phyloP scores from a whole-genome alignment of 2,113 vertebrate species.

The Chaetodon auriga region DNA sequence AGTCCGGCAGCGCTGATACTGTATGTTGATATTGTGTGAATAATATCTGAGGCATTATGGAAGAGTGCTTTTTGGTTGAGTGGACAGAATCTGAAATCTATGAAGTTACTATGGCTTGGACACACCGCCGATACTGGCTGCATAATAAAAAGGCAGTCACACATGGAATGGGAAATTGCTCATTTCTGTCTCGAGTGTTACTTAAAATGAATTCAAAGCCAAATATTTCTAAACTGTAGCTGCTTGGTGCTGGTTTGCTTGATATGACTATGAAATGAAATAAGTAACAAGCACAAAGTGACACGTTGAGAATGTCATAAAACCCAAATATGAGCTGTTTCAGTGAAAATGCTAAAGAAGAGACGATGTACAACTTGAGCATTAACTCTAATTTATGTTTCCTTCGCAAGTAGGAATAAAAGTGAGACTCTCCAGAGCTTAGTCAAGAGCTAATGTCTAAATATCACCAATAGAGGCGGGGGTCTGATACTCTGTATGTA shows the following conservation, averaged over 20 bases:
- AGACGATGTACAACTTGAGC: background rate
- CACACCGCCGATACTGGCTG: background rate
- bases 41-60: conserved; percentile 50
- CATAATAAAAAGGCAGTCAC: conserved; percentile 22
- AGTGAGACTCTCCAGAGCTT: no score
- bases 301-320: background rate
- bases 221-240: background rate
- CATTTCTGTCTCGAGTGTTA: background rate
- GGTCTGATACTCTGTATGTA: no score
- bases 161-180: conserved; percentile 13
- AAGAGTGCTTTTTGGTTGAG: conserved; percentile 21
- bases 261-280: background rate
- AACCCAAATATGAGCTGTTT: background rate
- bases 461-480: no score
- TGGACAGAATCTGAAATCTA: conserved; percentile 43
- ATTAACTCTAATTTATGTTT: background rate
- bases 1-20: conserved; percentile 32
- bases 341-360: background rate
- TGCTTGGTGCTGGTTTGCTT: background rate
- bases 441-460: no score
- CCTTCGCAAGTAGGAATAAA: no score
- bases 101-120: conserved; percentile 20
- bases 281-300: background rate
- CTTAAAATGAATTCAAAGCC: background rate
- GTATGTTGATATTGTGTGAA: conserved; percentile 48